phyloP scores from a whole-genome alignment of 2,113 vertebrate genomes.

The Aegithalos caudatus region DNA sequence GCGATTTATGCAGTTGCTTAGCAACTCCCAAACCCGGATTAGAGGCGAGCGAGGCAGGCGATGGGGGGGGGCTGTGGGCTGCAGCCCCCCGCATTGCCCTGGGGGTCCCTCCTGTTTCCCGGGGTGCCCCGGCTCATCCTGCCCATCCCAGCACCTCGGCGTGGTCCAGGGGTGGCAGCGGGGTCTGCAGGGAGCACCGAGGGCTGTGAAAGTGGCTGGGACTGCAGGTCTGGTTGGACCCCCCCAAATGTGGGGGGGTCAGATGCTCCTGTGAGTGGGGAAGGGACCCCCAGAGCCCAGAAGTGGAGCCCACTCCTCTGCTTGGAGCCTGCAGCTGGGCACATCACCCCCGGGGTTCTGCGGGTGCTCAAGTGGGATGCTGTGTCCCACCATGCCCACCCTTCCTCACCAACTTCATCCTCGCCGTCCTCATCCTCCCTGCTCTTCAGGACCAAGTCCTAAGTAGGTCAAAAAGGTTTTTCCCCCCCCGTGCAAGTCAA shows the following conservation, averaged over 20 bases:
- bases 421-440: background rate
- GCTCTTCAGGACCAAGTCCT: background rate
- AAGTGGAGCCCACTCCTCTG: background rate
- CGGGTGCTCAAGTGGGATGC: rapidly evolving
- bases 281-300: background rate
- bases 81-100: background rate
- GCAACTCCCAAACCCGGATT: conserved; percentile 49
- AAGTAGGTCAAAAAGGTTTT: background rate
- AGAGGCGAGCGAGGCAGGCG: background rate
- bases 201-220: background rate
- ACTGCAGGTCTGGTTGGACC: background rate
- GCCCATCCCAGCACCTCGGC: rapidly evolving
- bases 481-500: rapidly evolving
- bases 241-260: background rate
- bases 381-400: background rate
- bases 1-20: conserved; percentile 25
- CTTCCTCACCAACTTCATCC: background rate
- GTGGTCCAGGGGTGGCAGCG: rapidly evolving
- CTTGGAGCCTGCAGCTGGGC: background rate
- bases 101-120: background rate
- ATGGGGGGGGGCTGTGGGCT: background rate
- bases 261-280: background rate
- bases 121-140: background rate
- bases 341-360: background rate
- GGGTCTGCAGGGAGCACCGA: background rate